Base-by-base conservation (phyloP, 1,140 invertebrate genomes). In the Ctenoplectra terminalis region DNA sequence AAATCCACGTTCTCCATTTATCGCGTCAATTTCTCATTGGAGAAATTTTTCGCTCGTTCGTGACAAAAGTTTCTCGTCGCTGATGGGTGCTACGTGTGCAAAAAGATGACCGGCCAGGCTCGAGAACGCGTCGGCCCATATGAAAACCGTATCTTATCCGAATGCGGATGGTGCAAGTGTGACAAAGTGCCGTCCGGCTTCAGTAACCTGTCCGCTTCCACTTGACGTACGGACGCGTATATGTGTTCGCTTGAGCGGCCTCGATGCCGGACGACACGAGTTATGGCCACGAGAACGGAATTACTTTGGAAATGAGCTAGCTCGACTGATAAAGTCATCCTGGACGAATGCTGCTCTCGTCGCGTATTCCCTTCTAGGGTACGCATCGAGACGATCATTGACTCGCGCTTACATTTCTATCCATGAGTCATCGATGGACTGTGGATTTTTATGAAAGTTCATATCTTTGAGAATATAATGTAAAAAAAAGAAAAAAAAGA, bases 101-200 rank as follows among this genome's bases (percentile, higher is more conserved):
- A 58, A 61, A 40, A 61, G 52, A 48, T 20, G 70, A 31, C 11
- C 50, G n/a, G 20, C 11, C 60, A 37, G 11, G 1, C 26, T 40
- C 34, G 50, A 48, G 37, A 20, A 61, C 75, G 69, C 26, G 64
- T 1, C 56, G 40, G 29, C 60, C 40, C 82, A 84, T 86, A 86
- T 84, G 84, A 84, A 70, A 84, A 76, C 73, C 84, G 64, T 86
- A 86, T 84, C 73, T 86, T 83, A 84, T 83, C 64, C 84, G 63
- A 74, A 71, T 50, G 56, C 60, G 82, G 64, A 71, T 73, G 70
- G 63, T 76, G 80, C 83, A 64, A 82, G 83, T 82, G 83, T 77
- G 79, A 84, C 83, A 58, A 84, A 84, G 79, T 82, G 66, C 81
- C 60, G 81, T 52, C 75, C 66, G 34, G 67, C 50, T 52, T 83